Percentiles rank a stretch among this genome's conserved stretches.
phyloP scores from a whole-genome alignment of 2,888 invertebrate species.

The Strigamia crassipes region DNA sequence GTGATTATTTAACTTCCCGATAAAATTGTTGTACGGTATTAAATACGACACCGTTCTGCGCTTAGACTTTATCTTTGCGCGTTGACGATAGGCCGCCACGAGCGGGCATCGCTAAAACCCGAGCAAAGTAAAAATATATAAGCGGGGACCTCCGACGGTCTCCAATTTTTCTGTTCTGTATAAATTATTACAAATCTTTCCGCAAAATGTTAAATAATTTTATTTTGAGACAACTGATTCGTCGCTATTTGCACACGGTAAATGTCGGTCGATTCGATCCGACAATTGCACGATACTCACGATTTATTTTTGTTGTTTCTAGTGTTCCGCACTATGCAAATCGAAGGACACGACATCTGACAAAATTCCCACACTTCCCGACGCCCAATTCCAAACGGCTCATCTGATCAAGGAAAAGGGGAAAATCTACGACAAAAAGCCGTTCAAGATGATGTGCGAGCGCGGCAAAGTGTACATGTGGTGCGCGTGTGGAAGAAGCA shows the following conservation, averaged over 20 bases:
- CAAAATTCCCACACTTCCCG: not conserved
- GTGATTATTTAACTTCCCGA: too few relatives aligned
- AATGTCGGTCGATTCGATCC: not conserved
- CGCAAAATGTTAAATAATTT: not conserved
- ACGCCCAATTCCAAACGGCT: not conserved
- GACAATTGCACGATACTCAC: too few relatives aligned
- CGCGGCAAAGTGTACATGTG: constrained; percentile 79
- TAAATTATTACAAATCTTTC: too few relatives aligned
- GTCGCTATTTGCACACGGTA: not conserved
- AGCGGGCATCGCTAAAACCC: too few relatives aligned
- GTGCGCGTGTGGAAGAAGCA: constrained; percentile 94
- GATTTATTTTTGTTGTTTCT: too few relatives aligned
- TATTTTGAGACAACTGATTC: not conserved
- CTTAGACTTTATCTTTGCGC: too few relatives aligned
- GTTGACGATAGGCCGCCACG: too few relatives aligned
- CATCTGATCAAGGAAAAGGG: constrained; percentile 66
- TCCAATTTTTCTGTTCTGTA: not conserved
- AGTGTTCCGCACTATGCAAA: too few relatives aligned
- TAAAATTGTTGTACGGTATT: too few relatives aligned
- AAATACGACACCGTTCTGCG: too few relatives aligned
- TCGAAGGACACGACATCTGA: too few relatives aligned
- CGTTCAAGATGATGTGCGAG: constrained; percentile 76
- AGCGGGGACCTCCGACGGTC: not conserved
- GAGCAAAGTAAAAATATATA: too few relatives aligned
- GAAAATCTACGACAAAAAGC: constrained; percentile 82